Percentiles rank a stretch among this genome's conserved stretches.
phyloP scores from a whole-genome alignment of 2,797 vertebrate genomes.

The Gastrophryne carolinensis region DNA sequence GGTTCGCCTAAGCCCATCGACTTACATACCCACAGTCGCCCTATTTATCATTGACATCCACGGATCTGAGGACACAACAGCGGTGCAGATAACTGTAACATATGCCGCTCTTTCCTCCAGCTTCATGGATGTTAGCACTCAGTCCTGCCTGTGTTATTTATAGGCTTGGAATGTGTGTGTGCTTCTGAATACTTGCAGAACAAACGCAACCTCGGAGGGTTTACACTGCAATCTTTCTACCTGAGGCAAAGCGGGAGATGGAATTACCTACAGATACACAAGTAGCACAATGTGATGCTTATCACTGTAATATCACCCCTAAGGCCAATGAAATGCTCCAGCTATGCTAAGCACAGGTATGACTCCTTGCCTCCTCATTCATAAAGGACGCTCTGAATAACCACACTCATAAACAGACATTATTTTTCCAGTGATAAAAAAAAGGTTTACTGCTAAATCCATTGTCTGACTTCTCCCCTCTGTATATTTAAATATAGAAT shows the following conservation, averaged over 20 bases:
- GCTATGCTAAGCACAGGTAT: neutral
- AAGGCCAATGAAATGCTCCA: neutral
- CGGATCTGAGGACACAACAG: neutral
- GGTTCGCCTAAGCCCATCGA: conserved; percentile 17
- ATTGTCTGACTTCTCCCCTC: no score
- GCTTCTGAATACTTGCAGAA: neutral
- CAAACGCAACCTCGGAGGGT: neutral
- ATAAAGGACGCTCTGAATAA: neutral
- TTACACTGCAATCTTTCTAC: conserved; percentile 17
- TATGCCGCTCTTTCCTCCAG: conserved; percentile 21
- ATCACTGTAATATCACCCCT: neutral
- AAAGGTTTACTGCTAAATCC: no score
- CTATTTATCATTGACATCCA: conserved; percentile 30
- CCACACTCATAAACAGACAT: neutral
- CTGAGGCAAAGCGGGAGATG: neutral
- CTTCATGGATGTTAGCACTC: conserved; percentile 3
- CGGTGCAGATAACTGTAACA: conserved; percentile 3
- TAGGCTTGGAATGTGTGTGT: neutral
- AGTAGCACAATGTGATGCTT: neutral
- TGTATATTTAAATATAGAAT: no score
- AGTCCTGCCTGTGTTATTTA: conserved; percentile 21
- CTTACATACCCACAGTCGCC: conserved; percentile 39
- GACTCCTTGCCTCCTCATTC: neutral
- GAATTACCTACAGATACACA: conserved; percentile 5
- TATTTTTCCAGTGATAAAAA: neutral